Percentiles rank a stretch among this genome's conserved stretches.
Conservation (phyloP, 2,797 vertebrate genomes). For the Bryconaethiops microstoma region DNA sequence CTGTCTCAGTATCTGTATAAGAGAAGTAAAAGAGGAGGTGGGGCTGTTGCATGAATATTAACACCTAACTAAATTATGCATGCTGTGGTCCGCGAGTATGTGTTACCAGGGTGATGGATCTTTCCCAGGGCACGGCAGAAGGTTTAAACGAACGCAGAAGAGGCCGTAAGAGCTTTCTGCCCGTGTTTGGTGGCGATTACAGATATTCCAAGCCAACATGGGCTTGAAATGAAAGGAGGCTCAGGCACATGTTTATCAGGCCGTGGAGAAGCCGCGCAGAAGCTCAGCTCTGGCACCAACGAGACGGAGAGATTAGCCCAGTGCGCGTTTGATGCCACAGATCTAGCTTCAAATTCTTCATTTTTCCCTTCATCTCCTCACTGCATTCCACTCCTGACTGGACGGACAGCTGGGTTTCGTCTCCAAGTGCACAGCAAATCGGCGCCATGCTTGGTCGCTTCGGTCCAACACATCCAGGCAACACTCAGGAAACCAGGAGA, state of each 20-base stretch:
- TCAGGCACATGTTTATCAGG: constrained; percentile 3
- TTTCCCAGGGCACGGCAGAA: constrained; percentile 10
- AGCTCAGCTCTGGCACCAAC: not conserved
- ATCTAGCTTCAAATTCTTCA: constrained; percentile 44
- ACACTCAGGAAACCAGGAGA: not conserved
- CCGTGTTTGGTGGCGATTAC: not conserved
- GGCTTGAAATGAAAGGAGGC: not conserved
- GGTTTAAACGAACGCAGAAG: constrained; percentile 58
- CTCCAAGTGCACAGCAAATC: not conserved
- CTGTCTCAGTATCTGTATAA: not conserved
- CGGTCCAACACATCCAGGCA: not conserved
- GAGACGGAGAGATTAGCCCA: constrained; percentile 25
- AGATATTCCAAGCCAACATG: not conserved
- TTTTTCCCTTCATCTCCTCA: no score
- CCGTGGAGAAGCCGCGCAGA: constrained; percentile 21
- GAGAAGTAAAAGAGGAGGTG: not conserved
- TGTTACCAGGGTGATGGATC: constrained; percentile 49
- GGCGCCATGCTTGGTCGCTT: not conserved
- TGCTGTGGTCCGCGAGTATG: constrained; percentile 16
- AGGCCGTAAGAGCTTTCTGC: constrained; percentile 18
- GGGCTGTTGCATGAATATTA: constrained; percentile 52
- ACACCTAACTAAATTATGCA: constrained; percentile 53
- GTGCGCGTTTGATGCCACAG: constrained; percentile 41
- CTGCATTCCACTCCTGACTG: not conserved
- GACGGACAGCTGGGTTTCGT: not conserved